Conservation (phyloP, 2,888 invertebrate genomes). For the Notodonta ziczac region DNA sequence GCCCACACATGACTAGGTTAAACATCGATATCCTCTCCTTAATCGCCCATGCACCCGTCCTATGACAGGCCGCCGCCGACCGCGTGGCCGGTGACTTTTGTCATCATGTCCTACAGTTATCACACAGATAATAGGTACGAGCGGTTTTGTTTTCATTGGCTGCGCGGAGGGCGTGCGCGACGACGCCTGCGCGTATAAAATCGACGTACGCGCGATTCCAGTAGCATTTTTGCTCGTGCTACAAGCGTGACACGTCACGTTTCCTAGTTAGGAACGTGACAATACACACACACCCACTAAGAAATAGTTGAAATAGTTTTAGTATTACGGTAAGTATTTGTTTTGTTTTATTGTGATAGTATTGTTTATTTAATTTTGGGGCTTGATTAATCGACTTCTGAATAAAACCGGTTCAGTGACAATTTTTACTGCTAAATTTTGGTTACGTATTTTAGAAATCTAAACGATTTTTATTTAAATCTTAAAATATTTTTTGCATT, state of each 20-base stretch:
- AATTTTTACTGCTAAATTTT: no score
- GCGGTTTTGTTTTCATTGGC: slow-evolving; percentile 68
- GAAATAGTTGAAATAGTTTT: background rate
- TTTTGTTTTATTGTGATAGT: background rate
- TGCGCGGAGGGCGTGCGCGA: slow-evolving; percentile 71
- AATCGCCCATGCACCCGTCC: slow-evolving; percentile 65
- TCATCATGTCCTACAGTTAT: slow-evolving; percentile 45
- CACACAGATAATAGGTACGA: slow-evolving; percentile 42
- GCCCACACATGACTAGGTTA: background rate
- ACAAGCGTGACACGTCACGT: slow-evolving; percentile 50
- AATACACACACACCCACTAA: slow-evolving; percentile 24
- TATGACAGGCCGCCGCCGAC: slow-evolving; percentile 54
- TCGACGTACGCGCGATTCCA: slow-evolving; percentile 34
- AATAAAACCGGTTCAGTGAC: no score
- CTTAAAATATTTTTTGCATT: no score
- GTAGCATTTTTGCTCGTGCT: slow-evolving; percentile 51
- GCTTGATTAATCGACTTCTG: background rate
- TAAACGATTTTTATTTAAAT: no score
- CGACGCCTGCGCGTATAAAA: slow-evolving; percentile 67
- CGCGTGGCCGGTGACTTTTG: slow-evolving; percentile 68
- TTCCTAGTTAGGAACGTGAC: slow-evolving; percentile 30
- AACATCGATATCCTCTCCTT: slow-evolving; percentile 52
- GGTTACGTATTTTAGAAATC: no score
- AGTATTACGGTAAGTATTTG: background rate
- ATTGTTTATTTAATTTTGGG: background rate